A percentile compares a stretch with the other conserved stretches of the same genome.
Evolutionary conservation across 2,888 invertebrate species (phyloP).

Genomic region (Parnassius smintheus): DNA sequence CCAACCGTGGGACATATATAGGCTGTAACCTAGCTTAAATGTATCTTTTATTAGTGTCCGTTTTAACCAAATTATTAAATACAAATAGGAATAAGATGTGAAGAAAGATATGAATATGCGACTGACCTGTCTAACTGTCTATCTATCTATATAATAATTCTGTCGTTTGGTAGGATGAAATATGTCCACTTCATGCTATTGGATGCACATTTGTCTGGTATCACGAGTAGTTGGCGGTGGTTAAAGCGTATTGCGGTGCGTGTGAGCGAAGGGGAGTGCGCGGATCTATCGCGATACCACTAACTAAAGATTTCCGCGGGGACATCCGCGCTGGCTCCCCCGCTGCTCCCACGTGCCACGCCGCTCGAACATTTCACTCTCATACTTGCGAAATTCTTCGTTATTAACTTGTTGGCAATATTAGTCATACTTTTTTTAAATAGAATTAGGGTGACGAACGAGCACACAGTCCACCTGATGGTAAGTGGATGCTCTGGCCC

Average conservation of each 20-base stretch:
- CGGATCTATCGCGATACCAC: conserved; percentile 61
- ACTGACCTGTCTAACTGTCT: too few relatives aligned
- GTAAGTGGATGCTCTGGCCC: too few relatives aligned
- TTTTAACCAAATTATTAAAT: too few relatives aligned
- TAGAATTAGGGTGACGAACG: too few relatives aligned
- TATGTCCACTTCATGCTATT: background rate
- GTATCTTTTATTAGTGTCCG: too few relatives aligned
- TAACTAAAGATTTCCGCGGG: conserved; percentile 78
- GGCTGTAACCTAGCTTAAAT: too few relatives aligned
- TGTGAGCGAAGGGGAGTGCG: conserved; percentile 67
- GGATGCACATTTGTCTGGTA: conserved; percentile 5
- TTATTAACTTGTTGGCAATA: background rate
- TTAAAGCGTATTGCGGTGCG: conserved; percentile 45
- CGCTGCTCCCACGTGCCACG: conserved; percentile 27
- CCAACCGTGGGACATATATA: too few relatives aligned
- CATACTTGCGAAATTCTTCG: conserved; percentile 16
- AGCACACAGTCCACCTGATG: too few relatives aligned
- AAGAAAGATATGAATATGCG: too few relatives aligned
- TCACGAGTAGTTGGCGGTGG: conserved; percentile 26
- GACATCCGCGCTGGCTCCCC: conserved; percentile 54
- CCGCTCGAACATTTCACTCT: conserved; percentile 6
- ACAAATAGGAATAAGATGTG: too few relatives aligned
- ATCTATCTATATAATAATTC: too few relatives aligned
- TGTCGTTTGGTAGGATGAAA: background rate
- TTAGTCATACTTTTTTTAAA: background rate